Base-by-base conservation (phyloP, 2,888 invertebrate genomes). In the Trichopria drosophilae region DNA sequence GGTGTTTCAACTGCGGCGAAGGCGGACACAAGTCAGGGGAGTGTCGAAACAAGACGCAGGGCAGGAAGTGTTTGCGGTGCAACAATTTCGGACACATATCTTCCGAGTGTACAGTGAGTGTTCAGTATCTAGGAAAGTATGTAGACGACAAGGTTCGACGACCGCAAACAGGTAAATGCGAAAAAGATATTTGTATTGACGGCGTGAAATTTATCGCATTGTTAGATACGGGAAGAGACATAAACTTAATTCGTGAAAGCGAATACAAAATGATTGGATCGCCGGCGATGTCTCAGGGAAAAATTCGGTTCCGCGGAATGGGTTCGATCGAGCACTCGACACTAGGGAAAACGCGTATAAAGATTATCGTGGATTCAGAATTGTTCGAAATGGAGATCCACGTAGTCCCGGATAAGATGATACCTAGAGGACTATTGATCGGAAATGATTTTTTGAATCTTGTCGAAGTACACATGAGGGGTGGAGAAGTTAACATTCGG, bases 1-100 rank as follows among this genome's bases (percentile, higher is more conserved):
- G n/a, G n/a, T 50, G 54, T 50, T 54, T 28, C 31, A 47, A 43
- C 44, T 54, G 46, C 26, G 47, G 54, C 3, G 39, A 9, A 5
- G 29, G 32, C 19, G 37, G 32, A 3, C 45, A 49, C 15, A 35
- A 20, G 1, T 26, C 49, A 37, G 36, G 26, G 24, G 29, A 42
- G 20, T 49, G 42, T 29, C 42, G 37, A 23, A 24, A 19, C 13
- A 9, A 13, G 19, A 19, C 5, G 6, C 36, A 49, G 7, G 37
- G 37, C 24, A 35, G 6, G 6, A 49, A 50, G 13, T 49, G 49
- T 53, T 49, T 46, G 6, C n/a, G 22, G 26, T 49, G 49, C 29
- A 36, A 42, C 3, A 36, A 42, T 9, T 40, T 16, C 26, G 48
- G 45, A 7, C 44, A 53, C 16, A 18, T 40, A 36, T 28, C 48